Evolutionary conservation across 2,113 vertebrate genomes (phyloP).

Genomic region (Spea multiplicata): DNA sequence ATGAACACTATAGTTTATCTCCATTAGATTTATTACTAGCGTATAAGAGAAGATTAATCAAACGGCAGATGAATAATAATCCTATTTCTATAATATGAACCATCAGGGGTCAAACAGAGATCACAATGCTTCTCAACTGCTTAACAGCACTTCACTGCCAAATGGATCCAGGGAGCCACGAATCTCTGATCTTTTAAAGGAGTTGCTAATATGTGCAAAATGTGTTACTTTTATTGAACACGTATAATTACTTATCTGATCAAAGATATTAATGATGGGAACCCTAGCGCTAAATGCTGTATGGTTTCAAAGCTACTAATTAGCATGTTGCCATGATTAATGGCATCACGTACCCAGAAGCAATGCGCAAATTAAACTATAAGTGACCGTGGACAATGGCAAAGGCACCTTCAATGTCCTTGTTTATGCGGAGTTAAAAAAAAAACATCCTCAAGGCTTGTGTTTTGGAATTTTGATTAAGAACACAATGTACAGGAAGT

Average conservation of each 20-base stretch:
- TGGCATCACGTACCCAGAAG: constrained; percentile 51
- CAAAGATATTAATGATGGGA: constrained; percentile 68
- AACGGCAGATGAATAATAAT: constrained; percentile 35
- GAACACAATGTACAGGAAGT: no score
- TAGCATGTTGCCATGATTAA: constrained; percentile 67
- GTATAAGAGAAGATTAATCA: constrained; percentile 23
- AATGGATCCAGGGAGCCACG: constrained; percentile 21
- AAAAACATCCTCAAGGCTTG: no score
- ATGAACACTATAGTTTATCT: constrained; percentile 15
- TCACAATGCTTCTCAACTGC: constrained; percentile 11
- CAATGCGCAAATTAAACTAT: constrained; percentile 47
- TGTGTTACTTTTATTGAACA: constrained; percentile 57
- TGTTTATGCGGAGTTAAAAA: not conserved
- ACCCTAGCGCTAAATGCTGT: constrained; percentile 64
- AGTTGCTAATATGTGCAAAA: constrained; percentile 57
- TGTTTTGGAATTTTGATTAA: no score
- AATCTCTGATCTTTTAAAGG: constrained; percentile 53
- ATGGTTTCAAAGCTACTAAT: constrained; percentile 61
- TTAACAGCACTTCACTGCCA: constrained; percentile 16
- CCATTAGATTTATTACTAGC: constrained; percentile 25
- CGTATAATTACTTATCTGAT: constrained; percentile 74
- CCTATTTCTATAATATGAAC: constrained; percentile 54
- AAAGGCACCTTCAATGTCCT: constrained; percentile 55
- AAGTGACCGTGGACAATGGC: constrained; percentile 42
- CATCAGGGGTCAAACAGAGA: constrained; percentile 33